Evolutionary conservation across 37 sponge, comb jelly and placozoan genomes (phyloP).

Genomic region (Mnemiopsis leidyi): DNA sequence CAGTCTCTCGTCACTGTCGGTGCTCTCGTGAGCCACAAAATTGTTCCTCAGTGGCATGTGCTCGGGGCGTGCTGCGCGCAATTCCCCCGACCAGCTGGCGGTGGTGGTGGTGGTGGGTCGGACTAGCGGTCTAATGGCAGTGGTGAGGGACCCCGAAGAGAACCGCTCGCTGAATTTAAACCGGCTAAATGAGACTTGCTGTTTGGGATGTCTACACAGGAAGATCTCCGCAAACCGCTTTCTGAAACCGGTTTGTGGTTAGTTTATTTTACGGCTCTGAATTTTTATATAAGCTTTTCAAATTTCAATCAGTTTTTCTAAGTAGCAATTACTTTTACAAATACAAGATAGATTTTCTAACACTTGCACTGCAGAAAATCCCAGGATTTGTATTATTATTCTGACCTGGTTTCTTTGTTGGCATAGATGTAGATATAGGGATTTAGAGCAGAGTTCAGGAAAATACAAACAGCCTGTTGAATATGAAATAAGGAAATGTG

Average conservation of each 20-base stretch:
- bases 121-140: background rate
- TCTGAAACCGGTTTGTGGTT: background rate
- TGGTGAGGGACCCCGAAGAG: background rate
- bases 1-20: background rate
- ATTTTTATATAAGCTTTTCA: no score
- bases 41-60: slow-evolving; percentile 1
- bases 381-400: no score
- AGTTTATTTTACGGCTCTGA: no score
- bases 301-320: no score
- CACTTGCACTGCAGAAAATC: no score
- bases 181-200: background rate
- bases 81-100: background rate
- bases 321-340: no score
- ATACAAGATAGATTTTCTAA: no score
- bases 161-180: background rate
- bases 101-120: background rate
- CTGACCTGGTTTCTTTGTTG: slow-evolving; percentile 16
- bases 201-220: background rate
- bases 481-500: no score
- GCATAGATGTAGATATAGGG: slow-evolving; percentile 32
- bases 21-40: background rate
- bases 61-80: background rate
- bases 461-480: slow-evolving; percentile 10
- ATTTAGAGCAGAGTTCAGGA: slow-evolving; percentile 43
- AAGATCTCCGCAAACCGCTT: background rate